Base-by-base conservation (phyloP, 1,140 invertebrate species). In the Cyclargus thomasi region DNA sequence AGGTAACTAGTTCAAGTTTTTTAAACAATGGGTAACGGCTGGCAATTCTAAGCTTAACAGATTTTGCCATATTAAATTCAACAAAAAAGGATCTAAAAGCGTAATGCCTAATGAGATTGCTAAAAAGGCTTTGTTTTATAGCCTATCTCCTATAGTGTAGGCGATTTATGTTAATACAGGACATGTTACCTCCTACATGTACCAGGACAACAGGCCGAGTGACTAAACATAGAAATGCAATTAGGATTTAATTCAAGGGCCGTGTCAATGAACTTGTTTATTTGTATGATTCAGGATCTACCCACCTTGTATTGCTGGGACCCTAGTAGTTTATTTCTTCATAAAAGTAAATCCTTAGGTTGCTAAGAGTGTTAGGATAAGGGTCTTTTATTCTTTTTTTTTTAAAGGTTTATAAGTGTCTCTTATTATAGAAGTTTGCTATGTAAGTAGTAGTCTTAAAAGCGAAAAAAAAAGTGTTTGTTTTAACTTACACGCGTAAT, bases 201-300 rank as follows among this genome's bases (percentile, higher is more conserved):
- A 23, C 23, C 22, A 55, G 47, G 29, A 20, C 23, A n/a, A 59
- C 17, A 53, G n/a, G n/a, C n/a, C 23, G 53, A 70, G 70, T 71
- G 55, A 67, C 68, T 73, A 72, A 75, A 81, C 74, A 81, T 79
- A 77, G 75, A 81, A 81, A 79, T 29, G 70, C 79, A 77, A 79
- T 81, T 70, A 70, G 70, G 70, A 67, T 65, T 65, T 53, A 62
- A 67, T 66, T 70, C 67, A 72, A 74, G 76, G 74, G 73, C 74
- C 22, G 55, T 62, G 22, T 23, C 67, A 18, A 23, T 21, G 14
- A 39, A 64, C 39, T 35, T 55, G 29, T 63, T 29, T 29, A 63
- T 20, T 29, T 63, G 8, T 63, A 63, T 36, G 62, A 35, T 47
- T 47, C 39, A 47, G 39, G 10, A 47, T 47, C 39, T 47, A 47